phyloP scores from a whole-genome alignment of 37 sponge, comb jelly and placozoan genomes.

The Chondrosia reniformis region DNA sequence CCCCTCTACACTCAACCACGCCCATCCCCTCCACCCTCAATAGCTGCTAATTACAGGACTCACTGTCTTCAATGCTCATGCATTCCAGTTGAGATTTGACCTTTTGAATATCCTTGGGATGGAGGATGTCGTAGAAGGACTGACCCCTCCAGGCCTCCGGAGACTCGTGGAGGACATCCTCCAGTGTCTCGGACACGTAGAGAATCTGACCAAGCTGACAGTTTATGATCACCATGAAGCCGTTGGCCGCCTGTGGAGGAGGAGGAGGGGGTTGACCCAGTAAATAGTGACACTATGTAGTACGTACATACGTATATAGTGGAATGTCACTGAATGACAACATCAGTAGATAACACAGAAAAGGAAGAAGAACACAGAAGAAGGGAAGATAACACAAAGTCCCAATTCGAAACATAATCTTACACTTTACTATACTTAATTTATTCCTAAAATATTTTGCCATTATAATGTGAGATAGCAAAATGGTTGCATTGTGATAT shows the following conservation, averaged over 20 bases:
- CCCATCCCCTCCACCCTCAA: too few relatives aligned
- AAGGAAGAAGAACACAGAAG: too few relatives aligned
- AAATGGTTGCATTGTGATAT: too few relatives aligned
- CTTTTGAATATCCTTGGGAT: constrained; percentile 73
- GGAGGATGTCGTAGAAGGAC: constrained; percentile 69
- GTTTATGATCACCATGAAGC: constrained; percentile 83
- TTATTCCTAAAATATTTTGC: too few relatives aligned
- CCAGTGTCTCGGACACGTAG: constrained; percentile 79
- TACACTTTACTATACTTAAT: not conserved
- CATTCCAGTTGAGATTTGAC: constrained; percentile 64
- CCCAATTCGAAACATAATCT: not conserved
- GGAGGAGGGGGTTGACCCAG: not conserved
- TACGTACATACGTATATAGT: too few relatives aligned
- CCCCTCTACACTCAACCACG: too few relatives aligned
- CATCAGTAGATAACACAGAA: too few relatives aligned
- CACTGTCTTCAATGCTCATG: constrained; percentile 62
- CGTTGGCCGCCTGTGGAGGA: constrained; percentile 76
- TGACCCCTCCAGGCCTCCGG: constrained; percentile 33
- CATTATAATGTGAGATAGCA: too few relatives aligned
- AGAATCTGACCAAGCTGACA: constrained; percentile 68
- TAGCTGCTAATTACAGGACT: not conserved
- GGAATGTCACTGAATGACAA: too few relatives aligned
- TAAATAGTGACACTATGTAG: not conserved
- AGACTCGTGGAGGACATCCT: constrained; percentile 47
- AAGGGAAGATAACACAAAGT: too few relatives aligned